Evolutionary conservation across 2,113 vertebrate species (phyloP), one percentile per base, ranked within the genome.

Genomic region (Actinemys pallida): DNA sequence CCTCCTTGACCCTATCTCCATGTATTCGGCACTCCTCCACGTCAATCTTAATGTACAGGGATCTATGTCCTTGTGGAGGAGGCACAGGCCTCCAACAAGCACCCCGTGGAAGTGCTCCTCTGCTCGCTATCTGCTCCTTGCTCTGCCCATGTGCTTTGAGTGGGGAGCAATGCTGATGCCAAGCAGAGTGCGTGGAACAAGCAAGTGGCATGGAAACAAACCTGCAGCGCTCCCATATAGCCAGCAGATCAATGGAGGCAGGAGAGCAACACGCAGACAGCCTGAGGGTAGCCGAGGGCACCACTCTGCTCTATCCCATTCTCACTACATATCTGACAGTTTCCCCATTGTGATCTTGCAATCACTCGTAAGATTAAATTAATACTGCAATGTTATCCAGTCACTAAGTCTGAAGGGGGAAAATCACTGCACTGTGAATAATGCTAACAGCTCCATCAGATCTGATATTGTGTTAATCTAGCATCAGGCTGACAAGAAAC

Each of bases 401-500:
- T 91, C 72, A 90, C 22, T 79, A 79, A 72, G 49, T 53, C 39
- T 57, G 78, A 95, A 96, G 90, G 95, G 65, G 72, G 39, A 84
- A 86, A 79, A 93, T 81, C 65, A 81, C 25, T 27, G 50, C 50
- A 17, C 62, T n/a, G 25, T 16, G 56, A 83, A 87, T 76, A 93
- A 94, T 14, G 2, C 75, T 59, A 90, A 90, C 65, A 75, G 65
- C 72, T 90, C 24, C 42, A 88, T 94, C 81, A 91, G 89, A 91
- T 39, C 65, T 93, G 86, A 89, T 81, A 94, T 97, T 88, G 81
- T 82, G 90, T 85, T 90, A 92, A 91, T 95, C 94, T 97, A 76
- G 29, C 0, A 0, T 75, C 75, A 90, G 82, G 80, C 76, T 93
- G 93, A 92, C 91, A 96, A 92, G 1, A 56, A 93, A 59, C 82